Base-by-base conservation (phyloP, 2,113 vertebrate species). In the cat (Felis catus) region DNA sequence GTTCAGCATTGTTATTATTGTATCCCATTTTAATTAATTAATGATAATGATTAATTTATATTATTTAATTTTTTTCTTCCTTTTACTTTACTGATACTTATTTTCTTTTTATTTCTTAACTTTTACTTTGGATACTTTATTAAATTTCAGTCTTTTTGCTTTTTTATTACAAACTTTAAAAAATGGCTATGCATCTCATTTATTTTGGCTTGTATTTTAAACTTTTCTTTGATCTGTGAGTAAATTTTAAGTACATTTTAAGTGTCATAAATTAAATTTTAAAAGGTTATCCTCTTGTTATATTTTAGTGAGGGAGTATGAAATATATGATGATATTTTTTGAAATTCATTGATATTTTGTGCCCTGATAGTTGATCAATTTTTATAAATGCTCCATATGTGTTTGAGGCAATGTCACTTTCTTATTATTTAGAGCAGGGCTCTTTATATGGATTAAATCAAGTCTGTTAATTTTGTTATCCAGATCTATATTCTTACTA, bases 191-290 rank as follows among this genome's bases (percentile, higher is more conserved):
- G 29, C 1, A 80, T 55, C 18, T 16, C 8, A 84, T 84, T 81
- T 93, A 89, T 70, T 95, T 91, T 84, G 45, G 58, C 74, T 93
- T 92, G 27, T 71, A 58, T 87, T 97, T 95, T 19, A 66, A 90
- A 92, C 29, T 83, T 95, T 94, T 92, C 51, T 96, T 90, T 90
- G 33, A 39, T 89, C 23, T 83, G 36, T 82, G 63, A 87, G 18
- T 27, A 78, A 80, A 39, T 92, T 45, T 61, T 39, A 39, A 92
- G 18, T 82, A 65, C 10, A 87, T 90, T 93, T 88, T 80, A 83
- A 95, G 33, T 79, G 15, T 90, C n/a, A 68, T 74, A 55, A 68
- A 25, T 48, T 39, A 73, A 15, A 33, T 71, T 90, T 94, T 18
- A 31, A 74, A 91, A 88, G 63, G 23, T 66, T 89, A 39, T 51